Conservation (phyloP, 2,797 vertebrate species). For the Danio albolineatus region DNA sequence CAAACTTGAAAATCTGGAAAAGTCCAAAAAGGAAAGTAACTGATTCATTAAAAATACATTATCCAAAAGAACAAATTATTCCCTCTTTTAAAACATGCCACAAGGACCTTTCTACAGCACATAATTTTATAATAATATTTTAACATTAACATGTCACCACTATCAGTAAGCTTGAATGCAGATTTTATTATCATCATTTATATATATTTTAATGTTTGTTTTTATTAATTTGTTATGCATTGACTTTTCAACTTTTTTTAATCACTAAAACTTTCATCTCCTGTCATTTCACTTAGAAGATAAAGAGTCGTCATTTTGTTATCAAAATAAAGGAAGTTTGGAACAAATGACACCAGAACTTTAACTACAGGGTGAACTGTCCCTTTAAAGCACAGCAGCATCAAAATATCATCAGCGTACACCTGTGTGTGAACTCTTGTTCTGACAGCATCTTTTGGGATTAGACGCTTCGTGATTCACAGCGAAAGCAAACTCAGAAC, state of each 20-base stretch:
- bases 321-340: background rate
- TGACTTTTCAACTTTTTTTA: no score
- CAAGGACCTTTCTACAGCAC: background rate
- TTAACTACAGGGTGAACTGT: slow-evolving; percentile 7
- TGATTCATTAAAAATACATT: background rate
- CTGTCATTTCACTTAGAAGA: no score
- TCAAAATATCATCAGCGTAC: slow-evolving; percentile 17
- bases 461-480: slow-evolving; percentile 15
- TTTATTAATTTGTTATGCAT: background rate
- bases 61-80: background rate
- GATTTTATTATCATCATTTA: background rate
- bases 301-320: background rate
- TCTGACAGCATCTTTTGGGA: slow-evolving; percentile 32
- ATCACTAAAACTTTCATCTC: background rate
- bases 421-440: slow-evolving; percentile 9
- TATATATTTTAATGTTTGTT: background rate
- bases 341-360: background rate
- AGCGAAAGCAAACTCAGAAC: slow-evolving; percentile 41
- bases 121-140: background rate
- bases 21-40: no score
- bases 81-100: background rate
- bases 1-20: no score
- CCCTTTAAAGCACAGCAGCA: slow-evolving; percentile 4
- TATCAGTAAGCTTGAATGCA: background rate
- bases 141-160: background rate